A percentile compares a stretch with the other conserved stretches of the same genome.
Evolutionary conservation across 2,113 vertebrate genomes (phyloP).

Genomic region (Amphiprion ocellaris): DNA sequence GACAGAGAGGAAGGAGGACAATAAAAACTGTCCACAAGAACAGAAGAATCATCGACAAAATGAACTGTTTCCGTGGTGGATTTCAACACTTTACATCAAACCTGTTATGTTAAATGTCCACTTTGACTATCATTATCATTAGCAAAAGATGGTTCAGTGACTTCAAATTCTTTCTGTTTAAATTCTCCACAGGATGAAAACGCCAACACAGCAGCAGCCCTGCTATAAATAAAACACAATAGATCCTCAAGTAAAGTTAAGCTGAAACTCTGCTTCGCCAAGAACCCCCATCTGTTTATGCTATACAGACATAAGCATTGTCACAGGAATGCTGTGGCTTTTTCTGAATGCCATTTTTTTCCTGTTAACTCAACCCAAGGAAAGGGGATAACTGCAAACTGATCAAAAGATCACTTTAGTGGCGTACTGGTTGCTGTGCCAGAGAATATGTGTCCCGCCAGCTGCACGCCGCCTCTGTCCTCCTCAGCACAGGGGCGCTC

Average conservation of each 20-base stretch:
- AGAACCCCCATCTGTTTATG: conserved; percentile 78
- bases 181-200: conserved; percentile 41
- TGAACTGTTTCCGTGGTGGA: conserved; percentile 26
- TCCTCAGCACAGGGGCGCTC: conserved; percentile 48
- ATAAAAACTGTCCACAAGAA: conserved; percentile 37
- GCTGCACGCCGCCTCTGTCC: conserved; percentile 14
- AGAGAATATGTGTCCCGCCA: conserved; percentile 46
- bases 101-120: conserved; percentile 35
- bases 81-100: conserved; percentile 29
- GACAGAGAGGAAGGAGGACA: conserved; percentile 39
- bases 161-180: conserved; percentile 28
- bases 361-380: conserved; percentile 64
- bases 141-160: conserved; percentile 14
- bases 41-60: conserved; percentile 19
- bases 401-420: conserved; percentile 56
- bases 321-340: conserved; percentile 80
- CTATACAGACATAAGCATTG: conserved; percentile 75
- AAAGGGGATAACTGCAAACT: conserved; percentile 68
- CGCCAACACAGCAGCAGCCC: conserved; percentile 40
- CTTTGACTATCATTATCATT: conserved; percentile 55
- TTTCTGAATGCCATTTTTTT: conserved; percentile 53
- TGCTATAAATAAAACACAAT: conserved; percentile 62
- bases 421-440: conserved; percentile 37
- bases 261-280: conserved; percentile 45
- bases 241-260: conserved; percentile 46